These are phyloP conservation scores for Cichladusa arquata DNA, from an alignment of 2,113 vertebrate genomes.

Conservation along the genomic window DNA sequence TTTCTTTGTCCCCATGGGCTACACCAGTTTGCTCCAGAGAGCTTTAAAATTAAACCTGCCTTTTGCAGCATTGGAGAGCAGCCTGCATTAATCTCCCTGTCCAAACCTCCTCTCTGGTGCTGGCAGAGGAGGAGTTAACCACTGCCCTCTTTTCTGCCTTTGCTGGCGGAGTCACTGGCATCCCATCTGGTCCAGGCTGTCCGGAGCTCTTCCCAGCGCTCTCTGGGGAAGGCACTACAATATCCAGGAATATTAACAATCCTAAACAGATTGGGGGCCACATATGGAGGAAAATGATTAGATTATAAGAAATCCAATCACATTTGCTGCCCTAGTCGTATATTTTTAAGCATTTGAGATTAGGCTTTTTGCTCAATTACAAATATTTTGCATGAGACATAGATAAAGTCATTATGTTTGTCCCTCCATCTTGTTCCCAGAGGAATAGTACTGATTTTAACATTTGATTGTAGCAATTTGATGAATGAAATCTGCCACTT, in stretches of 20 bases:
- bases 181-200: conserved; percentile 66
- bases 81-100: neutral
- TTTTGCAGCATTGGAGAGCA: neutral
- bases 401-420: neutral
- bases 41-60: neutral
- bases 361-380: conserved; percentile 32
- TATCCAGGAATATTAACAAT: conserved; percentile 68
- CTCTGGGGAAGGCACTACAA: conserved; percentile 63
- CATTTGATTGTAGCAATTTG: neutral
- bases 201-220: neutral
- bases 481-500: neutral
- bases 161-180: conserved; percentile 36
- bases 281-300: conserved; percentile 65
- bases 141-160: conserved; percentile 46
- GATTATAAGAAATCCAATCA: conserved; percentile 64
- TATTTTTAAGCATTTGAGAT: conserved; percentile 33
- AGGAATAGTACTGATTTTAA: neutral
- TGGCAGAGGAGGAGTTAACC: conserved; percentile 52
- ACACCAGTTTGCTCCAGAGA: neutral
- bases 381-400: neutral
- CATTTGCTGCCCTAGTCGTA: neutral
- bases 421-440: neutral
- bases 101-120: neutral
- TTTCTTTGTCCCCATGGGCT: neutral
- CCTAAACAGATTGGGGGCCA: conserved; percentile 64